A percentile compares a stretch with the other conserved stretches of the same genome.
Conservation (phyloP, 1,140 invertebrate species). For the Amyelois transitella region DNA sequence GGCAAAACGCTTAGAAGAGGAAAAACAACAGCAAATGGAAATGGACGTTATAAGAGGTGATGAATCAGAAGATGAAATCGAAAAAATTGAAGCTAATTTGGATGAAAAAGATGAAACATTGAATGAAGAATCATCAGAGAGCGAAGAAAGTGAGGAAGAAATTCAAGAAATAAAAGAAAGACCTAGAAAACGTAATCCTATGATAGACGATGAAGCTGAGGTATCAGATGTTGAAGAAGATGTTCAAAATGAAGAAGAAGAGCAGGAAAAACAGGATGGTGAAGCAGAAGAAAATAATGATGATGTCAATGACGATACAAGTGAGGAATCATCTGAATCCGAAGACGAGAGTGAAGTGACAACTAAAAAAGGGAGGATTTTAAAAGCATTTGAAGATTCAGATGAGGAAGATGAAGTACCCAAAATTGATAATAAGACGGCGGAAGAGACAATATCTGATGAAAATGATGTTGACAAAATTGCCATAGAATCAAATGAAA, state of each 20-base stretch:
- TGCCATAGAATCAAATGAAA: not conserved
- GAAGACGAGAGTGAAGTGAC: slow-evolving; percentile 31
- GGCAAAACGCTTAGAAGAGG: slow-evolving; percentile 74
- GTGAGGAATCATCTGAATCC: slow-evolving; percentile 35
- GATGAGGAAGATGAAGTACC: slow-evolving; percentile 45
- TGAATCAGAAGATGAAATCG: slow-evolving; percentile 52
- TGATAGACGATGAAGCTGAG: slow-evolving; percentile 69
- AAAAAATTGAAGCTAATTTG: slow-evolving; percentile 53
- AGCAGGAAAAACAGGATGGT: slow-evolving; percentile 30
- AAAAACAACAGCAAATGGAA: slow-evolving; percentile 64
- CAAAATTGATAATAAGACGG: too few relatives aligned
- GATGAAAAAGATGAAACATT: slow-evolving; percentile 27
- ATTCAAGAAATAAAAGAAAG: slow-evolving; percentile 64
- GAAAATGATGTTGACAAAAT: too few relatives aligned
- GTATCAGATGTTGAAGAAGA: slow-evolving; percentile 53
- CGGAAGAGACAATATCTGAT: too few relatives aligned
- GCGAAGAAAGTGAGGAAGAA: slow-evolving; percentile 64
- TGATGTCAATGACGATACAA: slow-evolving; percentile 18
- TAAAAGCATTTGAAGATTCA: slow-evolving; percentile 60
- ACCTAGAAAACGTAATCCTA: slow-evolving; percentile 46
- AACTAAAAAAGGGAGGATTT: slow-evolving; percentile 44
- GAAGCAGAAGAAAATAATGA: slow-evolving; percentile 13
- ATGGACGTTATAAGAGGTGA: slow-evolving; percentile 31
- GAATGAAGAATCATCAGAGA: slow-evolving; percentile 41
- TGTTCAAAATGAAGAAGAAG: slow-evolving; percentile 44